These are phyloP conservation scores for Athalia rosae DNA, from an alignment of 2,888 invertebrate species.

Conservation along the genomic window DNA sequence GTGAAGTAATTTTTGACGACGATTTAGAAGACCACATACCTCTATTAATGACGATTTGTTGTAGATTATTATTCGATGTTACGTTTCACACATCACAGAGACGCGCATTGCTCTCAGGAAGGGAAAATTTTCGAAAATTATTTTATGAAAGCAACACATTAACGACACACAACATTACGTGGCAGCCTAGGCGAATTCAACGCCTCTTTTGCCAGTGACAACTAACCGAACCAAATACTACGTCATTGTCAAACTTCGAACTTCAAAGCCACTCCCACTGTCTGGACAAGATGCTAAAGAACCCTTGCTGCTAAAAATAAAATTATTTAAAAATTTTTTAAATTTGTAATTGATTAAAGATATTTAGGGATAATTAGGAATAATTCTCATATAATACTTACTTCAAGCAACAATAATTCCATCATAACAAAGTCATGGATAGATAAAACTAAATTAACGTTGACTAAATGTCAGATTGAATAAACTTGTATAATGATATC, in stretches of 20 bases:
- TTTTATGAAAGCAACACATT: conserved; percentile 60
- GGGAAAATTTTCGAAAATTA: conserved; percentile 60
- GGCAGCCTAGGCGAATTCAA: conserved; percentile 63
- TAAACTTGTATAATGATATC: too few species aligned
- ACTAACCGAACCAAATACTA: conserved; percentile 3
- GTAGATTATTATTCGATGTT: conserved; percentile 56
- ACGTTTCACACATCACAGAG: conserved; percentile 56
- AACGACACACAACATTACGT: conserved; percentile 71
- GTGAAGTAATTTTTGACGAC: conserved; percentile 26
- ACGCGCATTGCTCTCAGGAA: conserved; percentile 63
- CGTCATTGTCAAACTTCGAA: conserved; percentile 17
- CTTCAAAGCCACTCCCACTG: conserved; percentile 32
- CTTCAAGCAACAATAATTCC: too few species aligned
- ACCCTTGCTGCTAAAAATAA: too few species aligned
- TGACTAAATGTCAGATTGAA: too few species aligned
- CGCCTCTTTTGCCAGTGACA: conserved; percentile 53
- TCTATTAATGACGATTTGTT: conserved; percentile 50
- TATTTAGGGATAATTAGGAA: too few species aligned
- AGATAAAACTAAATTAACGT: too few species aligned
- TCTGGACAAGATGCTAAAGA: background rate
- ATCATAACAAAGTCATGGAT: too few species aligned
- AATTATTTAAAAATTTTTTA: too few species aligned
- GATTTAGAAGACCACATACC: conserved; percentile 52
- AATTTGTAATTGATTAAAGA: too few species aligned
- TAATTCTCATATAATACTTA: too few species aligned